Base-by-base conservation (phyloP, 2,888 invertebrate genomes). In the Caenorhabditis virilis region DNA sequence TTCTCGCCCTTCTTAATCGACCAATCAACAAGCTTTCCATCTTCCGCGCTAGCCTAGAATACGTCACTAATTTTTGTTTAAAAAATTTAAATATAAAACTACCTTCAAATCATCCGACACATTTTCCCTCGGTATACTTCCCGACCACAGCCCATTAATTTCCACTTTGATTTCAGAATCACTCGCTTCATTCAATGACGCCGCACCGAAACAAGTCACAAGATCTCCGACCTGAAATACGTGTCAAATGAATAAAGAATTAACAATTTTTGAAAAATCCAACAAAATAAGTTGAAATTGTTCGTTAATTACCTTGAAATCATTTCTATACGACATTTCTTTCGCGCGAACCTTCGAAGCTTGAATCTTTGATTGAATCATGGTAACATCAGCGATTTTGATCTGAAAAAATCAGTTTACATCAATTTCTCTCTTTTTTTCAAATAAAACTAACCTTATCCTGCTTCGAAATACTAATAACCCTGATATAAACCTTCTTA, bases 341-440 rank as follows among this genome's bases (percentile, higher is more conserved):
- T 48, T 38, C 18, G 48, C 66, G 16, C 59, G 47, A 11, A 66
- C 47, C 39, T 60, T 61, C n/a, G 54, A 51, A 2, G 61, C 53
- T 18, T 51, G 47, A 36, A 75, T 36, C 26, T 75, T 72, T 1
- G 41, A 18, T 23, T 63, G 60, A 9, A 53, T 51, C 67, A 72
- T 61, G 0, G 70, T 72, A 15, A 72, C 39, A 1, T 75, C 72
- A 9, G 51, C 52, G 9, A 70, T 39, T 23, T 53, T 58, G 1
- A n/a, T 13, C 62, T 62, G 56, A 27, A 66, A 58, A 30, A 30
- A 30, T 30, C 30, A n/a, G n/a, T n/a, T n/a, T n/a, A n/a, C n/a
- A n/a, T 9, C 13, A 26, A 22, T 30, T 26, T 47, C n/a, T 16
- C 23, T 7, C 20, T 27, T 30, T 13, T 30, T 30, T 30, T 30